Evolutionary conservation across 2,888 invertebrate genomes (phyloP), one percentile per base, ranked within the genome.

Genomic region (Tanytarsus gracilentus): DNA sequence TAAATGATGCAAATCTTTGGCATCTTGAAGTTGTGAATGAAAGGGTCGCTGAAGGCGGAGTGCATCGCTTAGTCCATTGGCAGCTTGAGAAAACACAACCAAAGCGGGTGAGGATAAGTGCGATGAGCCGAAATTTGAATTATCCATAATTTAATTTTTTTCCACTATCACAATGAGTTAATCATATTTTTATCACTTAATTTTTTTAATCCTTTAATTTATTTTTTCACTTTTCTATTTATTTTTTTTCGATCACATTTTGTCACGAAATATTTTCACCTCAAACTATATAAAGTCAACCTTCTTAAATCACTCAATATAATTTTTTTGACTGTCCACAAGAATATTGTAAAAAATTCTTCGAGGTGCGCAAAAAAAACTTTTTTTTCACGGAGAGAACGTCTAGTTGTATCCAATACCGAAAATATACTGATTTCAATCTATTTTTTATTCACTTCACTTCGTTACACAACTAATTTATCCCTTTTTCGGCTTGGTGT

Each of bases 81-180:
- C 83, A 68, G 84, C 83, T 77, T 85, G 84, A 66, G 85, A 85
- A 72, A 85, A 81, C 66, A 85, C 85, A 70, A 85, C 85, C 73
- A 85, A 75, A 70, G 84, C 83, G 69, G 85, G 84, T 69, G 84
- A 84, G 74, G 83, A 83, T 72, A 85, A 77, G 75, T 84, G 83
- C 72, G 79, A 83, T 69, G 82, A 79, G 72, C 82, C 84, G 74
- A 84, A 85, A 66, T 83, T 81, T 72, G 84, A 84, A 76, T 85
- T 85, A 77, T 85, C 85, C 85, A 85, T 85, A 76, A 75, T 73
- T 69, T 74, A 72, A 69, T 70, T 65, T 61, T 62, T 52, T 29
- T 29, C 11, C 5, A 4, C 27, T 50, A 9, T n/a, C 27, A 26
- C 4, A 26, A 26, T 25, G 7, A 48, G 25, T 18, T 39, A n/a